Evolutionary conservation across 1,140 invertebrate genomes (phyloP).

Genomic region (Drosophila pandora): DNA sequence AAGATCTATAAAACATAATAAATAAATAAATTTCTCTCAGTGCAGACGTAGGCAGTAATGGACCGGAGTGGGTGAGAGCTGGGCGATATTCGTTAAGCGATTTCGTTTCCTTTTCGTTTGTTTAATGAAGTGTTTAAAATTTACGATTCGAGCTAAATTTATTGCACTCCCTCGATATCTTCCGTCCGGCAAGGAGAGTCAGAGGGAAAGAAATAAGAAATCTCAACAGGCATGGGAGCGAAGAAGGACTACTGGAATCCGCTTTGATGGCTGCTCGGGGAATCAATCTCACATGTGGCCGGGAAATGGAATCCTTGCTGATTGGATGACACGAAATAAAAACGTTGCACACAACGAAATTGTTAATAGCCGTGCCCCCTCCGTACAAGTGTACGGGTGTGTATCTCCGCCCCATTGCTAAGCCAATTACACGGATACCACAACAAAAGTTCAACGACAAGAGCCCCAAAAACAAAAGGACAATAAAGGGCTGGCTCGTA

Average conservation of each 20-base stretch:
- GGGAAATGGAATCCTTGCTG: slow-evolving; percentile 41
- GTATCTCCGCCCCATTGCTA: slow-evolving; percentile 31
- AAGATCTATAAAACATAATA: background rate
- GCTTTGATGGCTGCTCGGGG: slow-evolving; percentile 68
- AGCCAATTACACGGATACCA: slow-evolving; percentile 65
- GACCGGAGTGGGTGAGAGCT: slow-evolving; percentile 23
- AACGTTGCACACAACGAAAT: slow-evolving; percentile 57
- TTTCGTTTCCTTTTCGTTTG: slow-evolving; percentile 51
- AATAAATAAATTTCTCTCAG: background rate
- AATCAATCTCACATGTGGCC: slow-evolving; percentile 67
- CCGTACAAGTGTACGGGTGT: background rate
- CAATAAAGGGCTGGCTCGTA: slow-evolving; percentile 72
- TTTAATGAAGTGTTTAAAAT: slow-evolving; percentile 78
- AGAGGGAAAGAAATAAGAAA: slow-evolving; percentile 31
- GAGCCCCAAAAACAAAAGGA: slow-evolving; percentile 65
- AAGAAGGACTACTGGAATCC: slow-evolving; percentile 14
- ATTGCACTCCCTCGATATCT: slow-evolving; percentile 50
- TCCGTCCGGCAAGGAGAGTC: slow-evolving; percentile 23
- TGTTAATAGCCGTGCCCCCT: slow-evolving; percentile 53
- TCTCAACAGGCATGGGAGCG: background rate
- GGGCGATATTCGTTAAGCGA: slow-evolving; percentile 73
- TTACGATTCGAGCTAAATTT: slow-evolving; percentile 66
- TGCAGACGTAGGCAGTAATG: slow-evolving; percentile 28
- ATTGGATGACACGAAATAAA: slow-evolving; percentile 74
- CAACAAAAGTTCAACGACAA: slow-evolving; percentile 26